Base-by-base conservation (phyloP, 2,888 invertebrate genomes). In the Brachypterus glaber region DNA sequence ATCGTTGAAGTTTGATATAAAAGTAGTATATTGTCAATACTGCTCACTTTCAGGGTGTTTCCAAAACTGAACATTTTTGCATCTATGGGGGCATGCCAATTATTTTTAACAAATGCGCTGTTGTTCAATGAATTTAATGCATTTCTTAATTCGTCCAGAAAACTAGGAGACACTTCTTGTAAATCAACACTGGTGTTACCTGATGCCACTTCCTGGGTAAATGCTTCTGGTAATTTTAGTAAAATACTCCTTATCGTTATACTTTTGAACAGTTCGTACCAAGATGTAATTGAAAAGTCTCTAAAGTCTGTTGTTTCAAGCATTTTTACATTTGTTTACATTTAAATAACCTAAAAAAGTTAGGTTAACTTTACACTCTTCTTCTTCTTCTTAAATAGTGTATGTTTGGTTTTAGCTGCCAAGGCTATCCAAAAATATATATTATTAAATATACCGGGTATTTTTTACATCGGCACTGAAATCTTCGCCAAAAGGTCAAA, bases 61-160 rank as follows among this genome's bases (percentile, higher is more conserved):
- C 60, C 62, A 37, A 63, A 53, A 50, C 61, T 62, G 33, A 63
- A 58, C 50, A 63, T 58, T 50, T 54, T 56, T 7, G 63, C 60
- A 51, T 64, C 64, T 37, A 50, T 45, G 14, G 63, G 63, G 9
- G 63, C 60, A 48, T 62, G 62, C 64, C 64, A 64, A 44, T 64
- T 64, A 39, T 59, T 62, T 50, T 62, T 64, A 3, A 60, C 53
- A 47, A 63, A 64, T 17, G 55, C 60, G 17, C 46, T 47, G 26
- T 52, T 55, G 27, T 53, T 45, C 5, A 62, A 46, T 1, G 43
- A 33, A 24, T 54, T 56, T 29, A 63, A 49, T 4, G 56, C 58
- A 46, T 61, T 58, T 41, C 51, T 58, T 15, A 63, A 36, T 12
- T 48, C 40, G 24, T 55, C 45, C 21, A 51, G 21, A 40, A 43